Base-by-base conservation (phyloP, 2,797 vertebrate species). In the Ambastaia sidthimunki region DNA sequence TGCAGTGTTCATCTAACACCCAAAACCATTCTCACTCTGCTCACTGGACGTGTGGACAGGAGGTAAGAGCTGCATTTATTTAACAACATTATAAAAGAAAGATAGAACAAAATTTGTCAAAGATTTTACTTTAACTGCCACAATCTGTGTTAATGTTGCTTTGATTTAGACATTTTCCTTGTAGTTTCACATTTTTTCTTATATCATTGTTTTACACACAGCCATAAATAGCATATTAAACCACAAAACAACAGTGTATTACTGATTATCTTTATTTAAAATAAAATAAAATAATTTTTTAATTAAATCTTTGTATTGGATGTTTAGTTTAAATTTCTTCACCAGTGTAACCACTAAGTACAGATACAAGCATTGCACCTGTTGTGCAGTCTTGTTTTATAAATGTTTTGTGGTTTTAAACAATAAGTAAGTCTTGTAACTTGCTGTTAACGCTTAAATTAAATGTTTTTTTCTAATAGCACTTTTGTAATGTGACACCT, bases 1-100 rank as follows among this genome's bases (percentile, higher is more conserved):
- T 83, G 67, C 6, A 78, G 85, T 90, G 90, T 23, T 70, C 89
- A 88, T 91, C 89, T 80, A 85, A 80, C 84, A 88, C 74, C 80
- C 47, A 18, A 70, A 76, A 88, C 81, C 82, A 85, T 75, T 85
- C 83, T 89, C 87, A 88, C 78, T 89, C 86, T 80, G 84, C 85
- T 67, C 47, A 71, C 69, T 81, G 63, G 73, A 47, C 86, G 72
- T 68, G 81, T 80, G 84, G 81, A 66, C 70, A 37, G 6, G 4
- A 73, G 78, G 78, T 80, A 73, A 79, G 78, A 73, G 50, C 37
- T 67, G 23, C 18, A 48, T 44, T 80, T 37, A 21, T 75, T 44
- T 69, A 57, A 84, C 50, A 83, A 87, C 89, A 89, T 91, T 90
- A 89, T 90, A 80, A 65, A 25, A 69, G 15, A 63, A 0, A 59